Conservation (phyloP, 2,113 vertebrate species). For the Anthoscopus minutus region DNA sequence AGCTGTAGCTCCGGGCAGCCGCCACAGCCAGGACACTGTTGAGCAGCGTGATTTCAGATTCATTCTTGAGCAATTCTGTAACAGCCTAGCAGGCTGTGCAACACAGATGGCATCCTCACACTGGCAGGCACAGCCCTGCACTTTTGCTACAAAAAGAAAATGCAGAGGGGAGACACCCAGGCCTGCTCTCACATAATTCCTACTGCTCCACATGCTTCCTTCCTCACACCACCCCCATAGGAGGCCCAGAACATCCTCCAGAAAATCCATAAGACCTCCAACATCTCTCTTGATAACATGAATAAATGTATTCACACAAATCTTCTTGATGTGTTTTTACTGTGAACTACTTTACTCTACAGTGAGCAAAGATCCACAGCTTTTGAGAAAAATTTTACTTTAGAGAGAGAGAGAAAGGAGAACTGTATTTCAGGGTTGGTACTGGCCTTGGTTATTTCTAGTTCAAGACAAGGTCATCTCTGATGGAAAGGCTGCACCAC, state of each 20-base stretch:
- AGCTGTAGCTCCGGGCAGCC: not conserved
- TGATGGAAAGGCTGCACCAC: not conserved
- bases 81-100: not conserved
- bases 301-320: not conserved
- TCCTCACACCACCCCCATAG: not conserved
- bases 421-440: not conserved
- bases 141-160: not conserved
- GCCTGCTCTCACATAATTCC: not conserved
- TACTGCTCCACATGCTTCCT: rapidly evolving
- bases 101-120: slow-evolving; percentile 13
- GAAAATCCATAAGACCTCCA: not conserved
- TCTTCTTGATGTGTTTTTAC: not conserved
- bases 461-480: slow-evolving; percentile 29
- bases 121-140: not conserved
- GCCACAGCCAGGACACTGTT: not conserved
- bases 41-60: not conserved
- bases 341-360: not conserved
- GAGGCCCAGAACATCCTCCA: not conserved
- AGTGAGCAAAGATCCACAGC: not conserved
- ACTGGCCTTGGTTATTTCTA: not conserved
- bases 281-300: not conserved
- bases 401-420: not conserved
- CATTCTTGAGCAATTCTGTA: not conserved
- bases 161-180: not conserved
- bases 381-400: not conserved